Conservation (phyloP, 1,140 invertebrate genomes). For the Camponotus pennsylvanicus region DNA sequence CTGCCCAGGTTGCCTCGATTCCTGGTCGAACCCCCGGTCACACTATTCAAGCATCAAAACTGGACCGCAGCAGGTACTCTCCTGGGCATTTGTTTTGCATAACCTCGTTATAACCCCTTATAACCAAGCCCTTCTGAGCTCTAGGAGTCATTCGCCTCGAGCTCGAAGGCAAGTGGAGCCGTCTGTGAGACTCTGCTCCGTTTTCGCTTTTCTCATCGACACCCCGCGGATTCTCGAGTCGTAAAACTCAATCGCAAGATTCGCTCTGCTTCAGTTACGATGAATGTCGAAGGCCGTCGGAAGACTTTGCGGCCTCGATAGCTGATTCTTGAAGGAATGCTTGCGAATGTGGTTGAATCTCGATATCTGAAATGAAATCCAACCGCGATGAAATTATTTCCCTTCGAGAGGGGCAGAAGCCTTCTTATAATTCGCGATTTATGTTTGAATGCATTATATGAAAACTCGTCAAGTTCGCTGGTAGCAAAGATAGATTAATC, state of each 20-base stretch:
- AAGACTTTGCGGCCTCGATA: constrained; percentile 69
- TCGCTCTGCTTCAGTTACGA: constrained; percentile 82
- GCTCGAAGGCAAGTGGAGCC: constrained; percentile 27
- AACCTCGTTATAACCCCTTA: constrained; percentile 76
- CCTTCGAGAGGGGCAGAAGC: too few relatives aligned
- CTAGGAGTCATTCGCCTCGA: neutral
- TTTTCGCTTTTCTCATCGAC: constrained; percentile 19
- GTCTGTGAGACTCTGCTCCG: constrained; percentile 48
- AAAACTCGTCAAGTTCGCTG: too few relatives aligned
- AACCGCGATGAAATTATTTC: constrained; percentile 9
- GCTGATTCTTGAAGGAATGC: constrained; percentile 61
- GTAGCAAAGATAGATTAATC: too few relatives aligned
- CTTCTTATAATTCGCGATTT: neutral
- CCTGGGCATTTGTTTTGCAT: constrained; percentile 80
- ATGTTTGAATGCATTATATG: neutral
- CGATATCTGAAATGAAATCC: constrained; percentile 50
- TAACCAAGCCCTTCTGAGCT: constrained; percentile 67
- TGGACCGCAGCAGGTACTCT: constrained; percentile 58
- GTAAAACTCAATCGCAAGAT: constrained; percentile 75
- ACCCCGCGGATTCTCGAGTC: constrained; percentile 66
- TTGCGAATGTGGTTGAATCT: constrained; percentile 79
- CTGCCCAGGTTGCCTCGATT: constrained; percentile 55
- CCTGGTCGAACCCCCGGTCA: constrained; percentile 39
- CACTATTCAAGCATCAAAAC: constrained; percentile 27
- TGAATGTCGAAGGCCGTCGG: constrained; percentile 77